Base-by-base conservation (phyloP, 92 coral and sea anemone genomes). In the Meandrina meandrites region DNA sequence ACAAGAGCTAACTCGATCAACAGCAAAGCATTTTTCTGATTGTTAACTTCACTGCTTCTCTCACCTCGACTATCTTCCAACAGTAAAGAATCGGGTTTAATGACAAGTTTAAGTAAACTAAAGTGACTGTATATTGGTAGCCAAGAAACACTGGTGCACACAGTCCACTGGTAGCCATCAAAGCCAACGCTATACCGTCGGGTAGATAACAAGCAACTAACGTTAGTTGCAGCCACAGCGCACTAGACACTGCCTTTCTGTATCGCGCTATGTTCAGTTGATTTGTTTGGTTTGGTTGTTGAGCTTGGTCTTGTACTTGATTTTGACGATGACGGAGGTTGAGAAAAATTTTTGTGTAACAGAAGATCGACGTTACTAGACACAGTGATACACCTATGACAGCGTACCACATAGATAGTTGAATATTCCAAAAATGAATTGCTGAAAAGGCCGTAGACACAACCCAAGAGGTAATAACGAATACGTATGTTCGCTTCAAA, bases 51-150 rank as follows among this genome's bases (percentile, higher is more conserved):
- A 84, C 74, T 24, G 80, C 68, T 42, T 22, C 47, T 30, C 87
- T 84, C 17, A 84, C 80, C 24, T 27, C 70, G 31, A 10, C 34
- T 8, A 66, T 27, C 35, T 66, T 76, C 82, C 75, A 85, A 70
- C 82, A 85, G 47, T 77, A 84, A 30, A 84, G 82, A 60, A 84
- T 53, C 12, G 82, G 88, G 76, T 77, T 85, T 5, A 85, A 24
- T 35, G 77, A 76, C 16, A 83, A 85, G 88, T 85, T 76, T 17
- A 75, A 75, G 66, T 48, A 31, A 48, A 71, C 30, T 30, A 82
- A 48, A 21, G 78, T 82, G 78, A 22, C 60, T 54, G 60, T 5
- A 54, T 54, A 54, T 12, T 48, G 53, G 53, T 48, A 48, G 9
- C 9, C 53, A 9, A 48, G 11, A 48, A 48, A 48, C 1, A 48